A percentile compares a stretch with the other conserved stretches of the same genome.
Conservation (phyloP, 2,888 invertebrate species). For the Aspidiotus destructor region DNA sequence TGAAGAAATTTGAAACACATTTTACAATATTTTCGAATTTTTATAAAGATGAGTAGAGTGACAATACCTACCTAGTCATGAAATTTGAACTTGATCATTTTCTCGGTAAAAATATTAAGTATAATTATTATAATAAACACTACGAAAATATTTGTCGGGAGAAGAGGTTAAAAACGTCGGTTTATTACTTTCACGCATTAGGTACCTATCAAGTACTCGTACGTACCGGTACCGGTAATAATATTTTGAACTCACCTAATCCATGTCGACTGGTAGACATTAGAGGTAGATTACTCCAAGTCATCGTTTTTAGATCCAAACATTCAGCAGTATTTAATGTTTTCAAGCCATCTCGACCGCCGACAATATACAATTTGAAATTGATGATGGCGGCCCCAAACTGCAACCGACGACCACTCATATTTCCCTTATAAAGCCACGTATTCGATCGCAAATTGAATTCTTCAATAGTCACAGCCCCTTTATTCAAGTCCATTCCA, state of each 20-base stretch:
- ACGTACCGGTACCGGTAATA: background rate
- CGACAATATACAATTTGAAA: slow-evolving; percentile 74
- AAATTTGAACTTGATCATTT: too few relatives aligned
- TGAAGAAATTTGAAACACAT: background rate
- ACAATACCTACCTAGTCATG: too few relatives aligned
- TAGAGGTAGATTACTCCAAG: slow-evolving; percentile 70
- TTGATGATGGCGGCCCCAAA: slow-evolving; percentile 83
- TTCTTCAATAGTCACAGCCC: slow-evolving; percentile 80
- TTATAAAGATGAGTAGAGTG: too few relatives aligned
- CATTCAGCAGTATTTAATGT: slow-evolving; percentile 70
- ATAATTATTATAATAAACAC: too few relatives aligned
- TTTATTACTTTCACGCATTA: too few relatives aligned
- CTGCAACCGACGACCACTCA: slow-evolving; percentile 73
- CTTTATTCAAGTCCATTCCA: slow-evolving; percentile 86
- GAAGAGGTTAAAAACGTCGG: too few relatives aligned
- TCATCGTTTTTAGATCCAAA: slow-evolving; percentile 48
- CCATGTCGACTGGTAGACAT: slow-evolving; percentile 73
- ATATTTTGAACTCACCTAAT: slow-evolving; percentile 15
- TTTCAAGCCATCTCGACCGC: slow-evolving; percentile 86
- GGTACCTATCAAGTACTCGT: too few relatives aligned
- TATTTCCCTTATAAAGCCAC: slow-evolving; percentile 66
- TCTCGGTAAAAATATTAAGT: too few relatives aligned
- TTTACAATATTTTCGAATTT: background rate
- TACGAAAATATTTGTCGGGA: too few relatives aligned
- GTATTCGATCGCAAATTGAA: slow-evolving; percentile 72